These are phyloP conservation scores for Mongoloraphidia duomilia DNA, from an alignment of 2,888 invertebrate genomes.

Conservation along the genomic window DNA sequence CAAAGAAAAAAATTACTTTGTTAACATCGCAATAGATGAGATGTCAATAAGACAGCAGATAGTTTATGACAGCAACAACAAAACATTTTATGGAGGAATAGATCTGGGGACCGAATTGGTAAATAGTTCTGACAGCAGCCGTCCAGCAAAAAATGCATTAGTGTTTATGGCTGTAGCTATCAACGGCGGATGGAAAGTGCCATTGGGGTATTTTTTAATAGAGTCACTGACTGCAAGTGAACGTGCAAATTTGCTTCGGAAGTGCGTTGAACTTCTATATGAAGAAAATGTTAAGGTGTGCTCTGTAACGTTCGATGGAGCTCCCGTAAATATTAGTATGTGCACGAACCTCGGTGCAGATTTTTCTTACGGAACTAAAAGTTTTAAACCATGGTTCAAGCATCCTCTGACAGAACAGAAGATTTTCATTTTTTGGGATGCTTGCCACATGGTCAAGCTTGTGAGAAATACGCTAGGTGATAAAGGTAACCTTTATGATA, in stretches of 20 bases:
- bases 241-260: slow-evolving; percentile 11
- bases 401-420: slow-evolving; percentile 10
- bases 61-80: neutral
- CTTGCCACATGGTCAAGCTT: slow-evolving; percentile 18
- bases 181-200: neutral
- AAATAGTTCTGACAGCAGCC: neutral
- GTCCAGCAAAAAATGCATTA: neutral
- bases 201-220: neutral
- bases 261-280: slow-evolving; percentile 7
- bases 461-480: slow-evolving; percentile 15
- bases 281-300: slow-evolving; percentile 9
- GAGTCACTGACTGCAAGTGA: neutral
- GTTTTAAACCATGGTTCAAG: slow-evolving; percentile 13
- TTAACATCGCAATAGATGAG: neutral
- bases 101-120: neutral
- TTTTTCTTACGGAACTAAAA: slow-evolving; percentile 3
- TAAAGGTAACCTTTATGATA: slow-evolving; percentile 8
- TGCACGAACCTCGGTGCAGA: slow-evolving; percentile 8
- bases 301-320: slow-evolving; percentile 14
- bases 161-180: neutral
- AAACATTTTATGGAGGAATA: neutral
- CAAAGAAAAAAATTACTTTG: neutral
- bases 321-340: slow-evolving; percentile 12
- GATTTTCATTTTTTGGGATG: slow-evolving; percentile 14
- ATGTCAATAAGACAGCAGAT: neutral